phyloP scores from a whole-genome alignment of 2,113 vertebrate species.

The Python bivittatus region DNA sequence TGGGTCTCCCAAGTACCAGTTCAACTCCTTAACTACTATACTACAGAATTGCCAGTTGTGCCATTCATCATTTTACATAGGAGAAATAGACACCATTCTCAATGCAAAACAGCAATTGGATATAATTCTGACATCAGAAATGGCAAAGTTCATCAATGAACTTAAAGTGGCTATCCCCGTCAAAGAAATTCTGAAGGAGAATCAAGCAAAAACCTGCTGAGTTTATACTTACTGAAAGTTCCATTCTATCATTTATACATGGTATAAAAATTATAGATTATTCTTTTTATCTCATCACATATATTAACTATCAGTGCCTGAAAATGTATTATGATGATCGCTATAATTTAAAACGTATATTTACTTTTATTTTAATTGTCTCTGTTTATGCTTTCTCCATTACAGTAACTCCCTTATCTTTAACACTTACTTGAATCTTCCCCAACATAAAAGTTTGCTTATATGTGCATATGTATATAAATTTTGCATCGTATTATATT shows the following conservation, averaged over 20 bases:
- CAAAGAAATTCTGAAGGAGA: background rate
- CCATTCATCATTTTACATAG: background rate
- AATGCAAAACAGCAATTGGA: background rate
- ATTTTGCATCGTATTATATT: background rate
- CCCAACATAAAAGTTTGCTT: background rate
- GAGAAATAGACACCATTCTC: background rate
- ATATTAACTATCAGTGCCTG: background rate
- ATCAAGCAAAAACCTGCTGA: background rate
- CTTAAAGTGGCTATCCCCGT: background rate
- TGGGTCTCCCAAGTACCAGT: background rate
- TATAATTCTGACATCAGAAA: background rate
- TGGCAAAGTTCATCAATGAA: background rate
- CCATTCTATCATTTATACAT: background rate
- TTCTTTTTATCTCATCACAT: background rate
- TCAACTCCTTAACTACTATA: background rate
- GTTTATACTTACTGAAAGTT: background rate
- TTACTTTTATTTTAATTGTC: background rate
- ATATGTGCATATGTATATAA: background rate
- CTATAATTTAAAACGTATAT: background rate
- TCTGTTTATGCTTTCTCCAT: background rate
- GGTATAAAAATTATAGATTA: background rate
- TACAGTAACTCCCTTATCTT: background rate
- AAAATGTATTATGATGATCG: background rate
- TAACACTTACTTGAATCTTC: background rate
- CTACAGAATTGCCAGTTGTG: background rate